Evolutionary conservation across 1,140 invertebrate species (phyloP).

Genomic region (Leptinotarsa texana): DNA sequence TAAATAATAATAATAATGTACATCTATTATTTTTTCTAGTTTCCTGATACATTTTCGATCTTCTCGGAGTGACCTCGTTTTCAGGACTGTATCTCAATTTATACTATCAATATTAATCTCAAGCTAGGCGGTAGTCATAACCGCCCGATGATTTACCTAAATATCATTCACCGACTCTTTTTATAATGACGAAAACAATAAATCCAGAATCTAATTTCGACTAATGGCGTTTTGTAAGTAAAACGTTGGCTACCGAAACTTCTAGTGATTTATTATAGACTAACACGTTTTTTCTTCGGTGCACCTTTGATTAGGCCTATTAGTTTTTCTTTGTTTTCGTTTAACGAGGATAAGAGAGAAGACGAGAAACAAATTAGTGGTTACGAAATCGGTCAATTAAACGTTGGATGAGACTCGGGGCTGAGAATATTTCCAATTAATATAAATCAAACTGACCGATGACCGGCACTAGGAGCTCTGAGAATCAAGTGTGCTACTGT

Average conservation of each 20-base stretch:
- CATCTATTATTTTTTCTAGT: no score
- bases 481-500: slow-evolving; percentile 27
- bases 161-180: not conserved
- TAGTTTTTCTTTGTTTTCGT: slow-evolving; percentile 14
- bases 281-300: slow-evolving; percentile 4
- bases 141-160: not conserved
- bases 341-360: slow-evolving; percentile 4
- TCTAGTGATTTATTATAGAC: not conserved
- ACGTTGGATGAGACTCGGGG: slow-evolving; percentile 21
- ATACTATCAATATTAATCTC: no score
- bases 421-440: slow-evolving; percentile 38
- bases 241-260: not conserved
- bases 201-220: not conserved
- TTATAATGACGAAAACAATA: not conserved
- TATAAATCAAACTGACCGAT: slow-evolving; percentile 37
- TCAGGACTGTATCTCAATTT: no score
- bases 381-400: slow-evolving; percentile 35
- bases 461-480: slow-evolving; percentile 18
- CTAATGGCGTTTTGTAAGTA: not conserved
- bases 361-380: slow-evolving; percentile 16
- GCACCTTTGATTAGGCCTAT: not conserved
- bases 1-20: no score
- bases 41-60: no score
- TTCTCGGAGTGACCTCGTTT: no score
- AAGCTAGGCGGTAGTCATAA: not conserved